Base-by-base conservation (phyloP, 64 coral and sea anemone species). In the Montipora capricornis region DNA sequence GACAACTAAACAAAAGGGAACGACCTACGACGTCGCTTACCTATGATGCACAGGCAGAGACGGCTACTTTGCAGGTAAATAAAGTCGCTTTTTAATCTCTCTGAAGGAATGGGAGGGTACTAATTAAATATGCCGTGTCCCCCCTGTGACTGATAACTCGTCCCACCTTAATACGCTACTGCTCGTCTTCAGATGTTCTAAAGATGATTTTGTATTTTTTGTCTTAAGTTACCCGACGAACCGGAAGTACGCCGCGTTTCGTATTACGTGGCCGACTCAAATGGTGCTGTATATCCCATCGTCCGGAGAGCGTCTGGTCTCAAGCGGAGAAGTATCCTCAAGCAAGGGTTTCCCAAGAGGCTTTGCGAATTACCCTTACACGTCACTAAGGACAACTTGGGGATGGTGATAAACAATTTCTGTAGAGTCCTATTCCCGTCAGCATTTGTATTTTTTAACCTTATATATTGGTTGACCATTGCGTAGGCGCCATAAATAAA, bases 211-310 rank as follows among this genome's bases (percentile, higher is more conserved):
- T 24, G 20, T 8, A 7, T 68, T 47, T 69, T 51, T 3, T 86
- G 12, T 10, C 60, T 20, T 51, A 17, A 86, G 82, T 50, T 82
- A 14, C 80, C 93, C 6, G 84, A 89, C 37, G 96, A 97, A 20
- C 79, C 80, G 5, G 95, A 94, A 14, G 78, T 67, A 13, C 71
- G 92, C 45, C 95, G 90, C 67, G 91, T 94, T 55, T 92, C 96
- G 2, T 93, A 97, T 50, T 97, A 88, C 13, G 86, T 97, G 15
- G 93, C 96, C 5, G 96, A 97, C 46, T 94, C 93, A 8, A 89
- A 97, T 22, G 96, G 96, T 22, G 93, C 96, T 1, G 96, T 97
- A 3, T 97, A 97, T 80, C 96, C 96, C 5, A 94, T 97, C 83
- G 88, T 97, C 49, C 96, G 96, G 37, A 81, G 68, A 49, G 47